Conservation (phyloP, 2,797 vertebrate genomes). For the Eidolon dupreanum region DNA sequence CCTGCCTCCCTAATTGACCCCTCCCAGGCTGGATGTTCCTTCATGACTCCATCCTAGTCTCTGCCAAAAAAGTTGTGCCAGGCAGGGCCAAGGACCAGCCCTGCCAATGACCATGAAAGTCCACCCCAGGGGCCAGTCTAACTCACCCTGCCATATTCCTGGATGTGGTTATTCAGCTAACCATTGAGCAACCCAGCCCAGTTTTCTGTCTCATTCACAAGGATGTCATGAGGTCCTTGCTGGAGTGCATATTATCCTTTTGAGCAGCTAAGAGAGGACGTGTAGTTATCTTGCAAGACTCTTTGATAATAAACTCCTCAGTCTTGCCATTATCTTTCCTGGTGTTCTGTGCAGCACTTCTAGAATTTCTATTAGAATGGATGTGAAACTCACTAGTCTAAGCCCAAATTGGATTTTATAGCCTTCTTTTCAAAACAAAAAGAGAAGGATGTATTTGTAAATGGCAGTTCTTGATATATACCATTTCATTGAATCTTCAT, state of each 20-base stretch:
- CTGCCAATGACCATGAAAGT: background rate
- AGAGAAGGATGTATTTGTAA: background rate
- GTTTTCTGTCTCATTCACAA: background rate
- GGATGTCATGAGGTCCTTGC: background rate
- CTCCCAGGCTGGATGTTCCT: background rate
- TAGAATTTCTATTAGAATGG: background rate
- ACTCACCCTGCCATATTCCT: background rate
- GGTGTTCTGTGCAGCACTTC: background rate
- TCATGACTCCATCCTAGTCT: background rate
- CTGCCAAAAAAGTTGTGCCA: background rate
- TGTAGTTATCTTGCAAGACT: background rate
- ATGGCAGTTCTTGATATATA: background rate
- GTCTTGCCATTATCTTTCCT: background rate
- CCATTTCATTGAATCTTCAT: background rate
- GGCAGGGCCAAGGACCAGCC: background rate
- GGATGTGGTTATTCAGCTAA: background rate
- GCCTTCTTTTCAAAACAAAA: background rate
- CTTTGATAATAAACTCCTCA: background rate
- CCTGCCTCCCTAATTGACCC: background rate
- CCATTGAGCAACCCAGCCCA: background rate
- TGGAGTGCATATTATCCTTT: background rate
- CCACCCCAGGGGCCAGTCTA: too few relatives aligned
- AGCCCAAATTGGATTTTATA: background rate
- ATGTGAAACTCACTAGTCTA: background rate
- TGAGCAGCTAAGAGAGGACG: background rate